These are phyloP conservation scores for Cantharis nigra DNA, from an alignment of 2,888 invertebrate species.

Conservation along the genomic window DNA sequence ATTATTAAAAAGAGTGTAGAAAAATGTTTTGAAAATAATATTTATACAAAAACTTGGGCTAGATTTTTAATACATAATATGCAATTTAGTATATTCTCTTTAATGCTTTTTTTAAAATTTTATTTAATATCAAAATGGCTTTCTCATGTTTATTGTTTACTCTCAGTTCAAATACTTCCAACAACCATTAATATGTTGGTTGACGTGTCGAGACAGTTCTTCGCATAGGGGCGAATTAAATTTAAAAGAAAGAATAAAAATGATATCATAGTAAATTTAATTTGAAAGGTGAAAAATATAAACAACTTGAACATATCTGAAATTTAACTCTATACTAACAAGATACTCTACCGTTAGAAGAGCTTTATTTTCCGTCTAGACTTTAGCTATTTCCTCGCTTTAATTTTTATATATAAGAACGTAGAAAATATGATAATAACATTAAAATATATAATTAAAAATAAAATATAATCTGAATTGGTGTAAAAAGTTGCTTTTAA, in stretches of 20 bases:
- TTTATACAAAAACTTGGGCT: neutral
- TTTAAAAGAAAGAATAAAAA: neutral
- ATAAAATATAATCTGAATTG: no score
- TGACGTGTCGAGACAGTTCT: neutral
- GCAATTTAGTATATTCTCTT: neutral
- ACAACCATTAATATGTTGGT: neutral
- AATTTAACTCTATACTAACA: neutral
- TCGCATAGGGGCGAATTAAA: neutral
- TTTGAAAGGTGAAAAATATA: neutral
- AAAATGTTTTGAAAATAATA: neutral
- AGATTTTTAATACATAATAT: neutral
- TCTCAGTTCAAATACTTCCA: neutral
- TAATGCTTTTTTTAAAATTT: neutral
- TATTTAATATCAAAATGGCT: neutral
- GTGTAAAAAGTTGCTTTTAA: no score
- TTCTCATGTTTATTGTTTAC: neutral
- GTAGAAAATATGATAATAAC: neutral
- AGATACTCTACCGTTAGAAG: no score
- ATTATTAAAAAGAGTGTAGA: neutral
- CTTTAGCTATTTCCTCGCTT: neutral
- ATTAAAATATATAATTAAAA: no score
- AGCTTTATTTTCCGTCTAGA: neutral
- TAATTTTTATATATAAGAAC: neutral
- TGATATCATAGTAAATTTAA: neutral
- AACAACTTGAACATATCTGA: neutral